Evolutionary conservation across 2,797 vertebrate species (phyloP).

Genomic region (Anguilla megastoma): DNA sequence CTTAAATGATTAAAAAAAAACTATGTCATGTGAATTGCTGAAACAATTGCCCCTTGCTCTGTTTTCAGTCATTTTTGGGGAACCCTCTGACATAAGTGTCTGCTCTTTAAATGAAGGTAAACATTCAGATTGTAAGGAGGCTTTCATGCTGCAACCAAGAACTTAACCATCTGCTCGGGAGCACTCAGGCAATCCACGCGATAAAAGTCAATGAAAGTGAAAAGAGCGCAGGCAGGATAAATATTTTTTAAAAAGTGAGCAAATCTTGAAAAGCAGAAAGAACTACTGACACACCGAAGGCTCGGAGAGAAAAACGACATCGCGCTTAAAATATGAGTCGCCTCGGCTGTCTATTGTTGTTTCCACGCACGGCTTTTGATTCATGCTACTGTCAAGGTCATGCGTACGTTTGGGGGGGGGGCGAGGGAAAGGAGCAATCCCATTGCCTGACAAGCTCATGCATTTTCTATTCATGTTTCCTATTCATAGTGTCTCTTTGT

Average conservation of each 20-base stretch:
- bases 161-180: not conserved
- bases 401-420: constrained; percentile 23
- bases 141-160: not conserved
- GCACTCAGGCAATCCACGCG: not conserved
- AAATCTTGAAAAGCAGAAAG: constrained; percentile 28
- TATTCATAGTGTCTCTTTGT: constrained; percentile 34
- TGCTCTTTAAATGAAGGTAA: not conserved
- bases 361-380: constrained; percentile 33
- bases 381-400: constrained; percentile 37
- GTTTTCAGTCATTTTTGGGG: not conserved
- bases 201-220: constrained; percentile 30
- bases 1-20: not conserved
- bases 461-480: constrained; percentile 41
- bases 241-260: constrained; percentile 36
- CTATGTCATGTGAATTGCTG: constrained; percentile 1
- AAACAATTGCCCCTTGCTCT: constrained; percentile 9
- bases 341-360: constrained; percentile 24
- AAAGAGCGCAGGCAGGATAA: constrained; percentile 23
- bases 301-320: not conserved
- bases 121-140: not conserved
- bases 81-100: not conserved
- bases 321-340: constrained; percentile 14
- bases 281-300: constrained; percentile 33
- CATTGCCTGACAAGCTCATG: constrained; percentile 30
- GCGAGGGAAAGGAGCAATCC: not conserved